phyloP scores from a whole-genome alignment of 2,113 vertebrate genomes.

The Equus quagga region DNA sequence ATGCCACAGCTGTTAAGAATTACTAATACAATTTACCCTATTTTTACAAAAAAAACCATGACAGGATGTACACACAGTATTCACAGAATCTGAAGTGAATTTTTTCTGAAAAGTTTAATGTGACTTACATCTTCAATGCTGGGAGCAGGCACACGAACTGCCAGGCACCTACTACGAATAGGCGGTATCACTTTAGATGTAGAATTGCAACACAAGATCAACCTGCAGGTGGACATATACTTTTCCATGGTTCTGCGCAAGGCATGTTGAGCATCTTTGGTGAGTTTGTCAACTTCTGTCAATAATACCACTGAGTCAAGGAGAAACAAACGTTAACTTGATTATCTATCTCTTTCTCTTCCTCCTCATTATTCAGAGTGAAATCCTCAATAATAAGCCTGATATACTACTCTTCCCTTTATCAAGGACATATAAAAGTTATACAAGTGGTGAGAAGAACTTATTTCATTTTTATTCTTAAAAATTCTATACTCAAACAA shows the following conservation, averaged over 20 bases:
- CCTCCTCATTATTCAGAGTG: background rate
- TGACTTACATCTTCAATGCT: slow-evolving; percentile 93
- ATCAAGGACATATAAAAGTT: background rate
- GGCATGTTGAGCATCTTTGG: slow-evolving; percentile 98
- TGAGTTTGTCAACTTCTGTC: slow-evolving; percentile 97
- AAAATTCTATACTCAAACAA: background rate
- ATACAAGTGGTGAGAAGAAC: background rate
- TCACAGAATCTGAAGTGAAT: background rate
- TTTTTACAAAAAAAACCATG: slow-evolving; percentile 7
- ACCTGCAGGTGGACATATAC: slow-evolving; percentile 96
- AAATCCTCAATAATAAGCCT: background rate
- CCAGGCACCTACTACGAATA: slow-evolving; percentile 96
- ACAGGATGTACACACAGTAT: background rate
- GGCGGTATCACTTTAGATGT: slow-evolving; percentile 98
- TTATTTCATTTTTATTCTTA: background rate
- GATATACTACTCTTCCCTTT: background rate
- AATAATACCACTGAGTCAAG: slow-evolving; percentile 93
- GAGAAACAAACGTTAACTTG: slow-evolving; percentile 42
- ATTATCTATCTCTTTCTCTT: background rate
- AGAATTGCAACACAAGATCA: slow-evolving; percentile 97
- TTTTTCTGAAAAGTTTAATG: slow-evolving; percentile 36
- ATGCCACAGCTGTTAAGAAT: background rate
- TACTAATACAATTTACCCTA: background rate
- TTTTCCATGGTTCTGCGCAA: slow-evolving; percentile 99
- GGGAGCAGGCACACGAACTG: slow-evolving; percentile 94